Conservation (phyloP, 2,113 vertebrate genomes). For the Leucopsar rothschildi region DNA sequence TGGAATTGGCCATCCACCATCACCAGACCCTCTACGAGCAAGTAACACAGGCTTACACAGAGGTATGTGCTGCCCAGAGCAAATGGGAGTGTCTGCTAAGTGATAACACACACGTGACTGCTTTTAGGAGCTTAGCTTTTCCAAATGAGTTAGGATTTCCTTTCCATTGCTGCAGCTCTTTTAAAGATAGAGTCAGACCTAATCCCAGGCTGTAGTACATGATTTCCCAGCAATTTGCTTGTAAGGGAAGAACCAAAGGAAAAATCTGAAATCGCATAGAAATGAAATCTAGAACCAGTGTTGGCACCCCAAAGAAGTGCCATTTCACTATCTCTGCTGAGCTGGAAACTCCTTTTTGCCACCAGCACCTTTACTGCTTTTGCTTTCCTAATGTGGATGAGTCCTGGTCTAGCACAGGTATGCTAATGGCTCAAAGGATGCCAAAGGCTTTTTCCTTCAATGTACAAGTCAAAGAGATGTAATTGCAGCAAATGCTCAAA, state of each 20-base stretch:
- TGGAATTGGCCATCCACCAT: conserved; percentile 95
- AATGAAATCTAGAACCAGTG: neutral
- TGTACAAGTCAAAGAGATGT: neutral
- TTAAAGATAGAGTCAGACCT: neutral
- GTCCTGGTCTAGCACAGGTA: neutral
- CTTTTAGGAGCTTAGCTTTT: neutral
- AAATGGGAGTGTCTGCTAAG: neutral
- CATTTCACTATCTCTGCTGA: neutral
- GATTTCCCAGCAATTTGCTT: neutral
- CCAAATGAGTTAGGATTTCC: neutral
- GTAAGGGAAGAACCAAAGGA: neutral
- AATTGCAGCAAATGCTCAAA: neutral
- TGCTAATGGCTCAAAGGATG: neutral
- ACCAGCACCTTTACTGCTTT: neutral
- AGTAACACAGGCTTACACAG: conserved; percentile 96
- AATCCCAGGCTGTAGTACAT: neutral
- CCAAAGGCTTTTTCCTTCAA: neutral
- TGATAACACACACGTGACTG: neutral
- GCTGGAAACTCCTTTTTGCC: neutral
- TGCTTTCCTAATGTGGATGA: neutral
- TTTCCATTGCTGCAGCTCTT: neutral
- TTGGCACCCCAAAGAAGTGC: neutral
- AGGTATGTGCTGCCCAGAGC: conserved; percentile 75
- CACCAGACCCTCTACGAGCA: conserved; percentile 97
- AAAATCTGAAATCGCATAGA: neutral